A percentile compares a stretch with the other conserved stretches of the same genome.
Evolutionary conservation across 2,888 invertebrate genomes (phyloP).

Genomic region (Agonopterix alstromeriana): DNA sequence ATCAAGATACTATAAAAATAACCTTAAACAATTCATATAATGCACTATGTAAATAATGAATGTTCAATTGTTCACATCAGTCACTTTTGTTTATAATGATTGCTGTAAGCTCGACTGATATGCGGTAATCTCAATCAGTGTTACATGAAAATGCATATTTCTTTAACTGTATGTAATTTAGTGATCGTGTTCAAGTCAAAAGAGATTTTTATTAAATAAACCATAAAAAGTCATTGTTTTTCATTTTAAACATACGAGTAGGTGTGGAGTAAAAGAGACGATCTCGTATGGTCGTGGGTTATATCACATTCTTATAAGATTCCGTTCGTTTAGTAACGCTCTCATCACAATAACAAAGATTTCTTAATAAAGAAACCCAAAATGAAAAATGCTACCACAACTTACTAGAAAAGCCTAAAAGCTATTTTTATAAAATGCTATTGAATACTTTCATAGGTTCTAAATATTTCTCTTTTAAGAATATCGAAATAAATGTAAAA

Average conservation of each 20-base stretch:
- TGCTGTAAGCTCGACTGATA: constrained; percentile 63
- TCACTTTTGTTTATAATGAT: constrained; percentile 55
- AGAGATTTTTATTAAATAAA: constrained; percentile 75
- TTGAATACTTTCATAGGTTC: no score
- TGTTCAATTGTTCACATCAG: constrained; percentile 40
- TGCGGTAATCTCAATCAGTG: constrained; percentile 44
- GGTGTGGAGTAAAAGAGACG: not conserved
- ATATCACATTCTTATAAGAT: no score
- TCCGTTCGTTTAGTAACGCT: no score
- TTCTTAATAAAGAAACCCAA: no score
- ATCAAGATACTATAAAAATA: no score
- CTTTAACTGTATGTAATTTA: constrained; percentile 73
- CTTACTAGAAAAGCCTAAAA: no score
- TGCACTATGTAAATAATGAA: constrained; percentile 29
- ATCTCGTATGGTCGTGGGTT: not conserved
- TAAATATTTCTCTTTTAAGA: no score
- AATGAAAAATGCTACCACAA: no score
- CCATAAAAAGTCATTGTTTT: constrained; percentile 32
- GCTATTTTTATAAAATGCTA: no score
- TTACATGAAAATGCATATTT: constrained; percentile 53
- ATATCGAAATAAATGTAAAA: no score
- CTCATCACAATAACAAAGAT: no score
- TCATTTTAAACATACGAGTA: constrained; percentile 12
- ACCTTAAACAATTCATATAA: no score
- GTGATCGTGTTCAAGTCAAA: constrained; percentile 77